Conservation (phyloP, 2,113 vertebrate genomes). For the Turdus rufiventris region DNA sequence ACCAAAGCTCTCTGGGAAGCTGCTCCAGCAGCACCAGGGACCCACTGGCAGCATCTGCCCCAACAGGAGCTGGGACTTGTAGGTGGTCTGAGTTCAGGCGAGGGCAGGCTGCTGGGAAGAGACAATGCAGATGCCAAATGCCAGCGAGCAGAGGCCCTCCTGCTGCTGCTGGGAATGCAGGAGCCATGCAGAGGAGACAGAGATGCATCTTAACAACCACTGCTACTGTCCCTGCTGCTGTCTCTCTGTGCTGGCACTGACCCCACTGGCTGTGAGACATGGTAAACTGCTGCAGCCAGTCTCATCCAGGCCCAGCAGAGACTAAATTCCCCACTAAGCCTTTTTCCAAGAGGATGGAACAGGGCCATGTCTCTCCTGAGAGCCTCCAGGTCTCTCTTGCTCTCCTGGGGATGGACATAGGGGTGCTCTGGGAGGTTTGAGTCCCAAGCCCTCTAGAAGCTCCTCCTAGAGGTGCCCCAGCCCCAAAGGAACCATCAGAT, state of each 20-base stretch:
- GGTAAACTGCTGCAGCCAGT: neutral
- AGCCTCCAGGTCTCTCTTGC: neutral
- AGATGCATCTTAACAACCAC: neutral
- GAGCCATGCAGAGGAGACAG: neutral
- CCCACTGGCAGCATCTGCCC: neutral
- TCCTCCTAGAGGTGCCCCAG: neutral
- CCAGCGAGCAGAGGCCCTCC: neutral
- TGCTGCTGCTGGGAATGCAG: slow-evolving; percentile 9
- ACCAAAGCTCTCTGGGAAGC: neutral
- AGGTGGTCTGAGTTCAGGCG: neutral
- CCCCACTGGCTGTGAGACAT: accelerated
- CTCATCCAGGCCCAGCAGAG: neutral
- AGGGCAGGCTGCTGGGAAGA: neutral
- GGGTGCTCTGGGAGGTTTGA: neutral
- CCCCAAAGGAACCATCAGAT: neutral
- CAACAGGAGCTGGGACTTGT: neutral
- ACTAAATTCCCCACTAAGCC: neutral
- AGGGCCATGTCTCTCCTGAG: accelerated
- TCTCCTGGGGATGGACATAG: neutral
- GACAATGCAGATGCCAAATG: slow-evolving; percentile 39
- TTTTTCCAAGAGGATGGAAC: neutral
- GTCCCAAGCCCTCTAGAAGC: neutral
- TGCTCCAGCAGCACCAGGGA: neutral
- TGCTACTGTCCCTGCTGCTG: neutral
- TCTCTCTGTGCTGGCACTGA: neutral